Evolutionary conservation across 1,140 invertebrate species (phyloP), one percentile per base, ranked within the genome.

Genomic region (Ridgeia piscesae): DNA sequence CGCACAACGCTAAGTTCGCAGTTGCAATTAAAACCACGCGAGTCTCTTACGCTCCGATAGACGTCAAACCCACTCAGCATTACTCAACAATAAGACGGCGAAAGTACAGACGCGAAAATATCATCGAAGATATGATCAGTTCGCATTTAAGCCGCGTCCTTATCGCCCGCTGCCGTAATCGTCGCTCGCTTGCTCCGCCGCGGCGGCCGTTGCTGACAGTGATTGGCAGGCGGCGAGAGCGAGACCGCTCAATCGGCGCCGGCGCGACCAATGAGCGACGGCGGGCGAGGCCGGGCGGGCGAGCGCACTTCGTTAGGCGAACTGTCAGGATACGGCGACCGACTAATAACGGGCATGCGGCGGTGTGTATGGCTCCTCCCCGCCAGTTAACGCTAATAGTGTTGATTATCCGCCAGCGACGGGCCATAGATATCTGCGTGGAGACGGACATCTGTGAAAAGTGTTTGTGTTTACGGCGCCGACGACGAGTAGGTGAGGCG

Each of bases 391-490:
- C 58, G 58, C 58, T 77, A 77, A 77, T 77, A 77, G 58, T 77
- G 58, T 77, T 77, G 58, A 77, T 77, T 77, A 77, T 77, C 58
- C 58, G 58, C 58, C 58, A 77, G 58, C 58, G 58, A 77, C 58
- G 58, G 27, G 58, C 58, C 58, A 77, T 27, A 17, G 58, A 77
- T 77, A 77, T 77, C 58, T 77, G 58, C 58, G 58, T 77, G 11
- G 58, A 77, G 58, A 77, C 58, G 58, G 58, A 2, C 58, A 21
- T 31, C 58, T 77, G 58, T 77, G 58, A 77, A 77, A 77, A 77
- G 58, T 77, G 58, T 77, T 77, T 77, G 58, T 77, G 58, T 77
- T 77, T 77, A 77, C 58, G 17, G 58, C 27, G 58, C 2, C 58
- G 58, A 77, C 58, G 58, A 77, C 14, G 58, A 77, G n/a, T n/a